Evolutionary conservation across 1,140 invertebrate genomes (phyloP), one percentile per base, ranked within the genome.

Genomic region (Oryctes rhinoceros): DNA sequence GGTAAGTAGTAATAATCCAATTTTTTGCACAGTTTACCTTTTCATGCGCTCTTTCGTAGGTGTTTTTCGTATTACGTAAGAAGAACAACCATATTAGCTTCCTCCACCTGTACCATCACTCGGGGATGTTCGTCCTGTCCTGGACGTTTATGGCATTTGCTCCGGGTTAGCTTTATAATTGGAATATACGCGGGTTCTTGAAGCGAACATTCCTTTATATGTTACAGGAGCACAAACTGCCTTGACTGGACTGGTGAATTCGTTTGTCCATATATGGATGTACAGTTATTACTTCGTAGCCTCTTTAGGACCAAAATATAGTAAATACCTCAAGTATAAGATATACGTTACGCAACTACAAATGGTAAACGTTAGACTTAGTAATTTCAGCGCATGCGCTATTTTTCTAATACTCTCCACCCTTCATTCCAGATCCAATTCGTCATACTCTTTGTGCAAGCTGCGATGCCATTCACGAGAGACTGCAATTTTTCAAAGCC

Each of bases 81-180:
- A 97, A 97, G 85, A 90, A 94, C 80, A 92, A 92, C 80, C 95
- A 97, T 88, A 88, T 96, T 4, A 92, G 93, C 13, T 95, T 96
- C 84, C 90, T 97, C 4, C 96, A 97, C 82, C 91, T 96, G 0
- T 95, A 95, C 86, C 95, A 97, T 86, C 95, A 97, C 85, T 90
- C 90, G 6, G 91, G 91, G 0, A 96, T 96, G 93, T 86, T 92
- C 3, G 82, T 90, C 4, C 86, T 87, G 0, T 86, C 86, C 9
- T 92, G 74, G 74, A 5, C 39, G 5, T 44, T 44, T 10, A 44
- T 10, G 39, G 39, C 39, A 10, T 44, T 44, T 44, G 5, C 9
- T 44, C 39, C 39, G 5, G 9, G 39, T 44, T 3, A 44, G 5
- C 39, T 39, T 39, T 44, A 44, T 7, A 44, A 10, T 10, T 5